phyloP scores from a whole-genome alignment of 2,888 invertebrate species.

The Tortricodes alternella region DNA sequence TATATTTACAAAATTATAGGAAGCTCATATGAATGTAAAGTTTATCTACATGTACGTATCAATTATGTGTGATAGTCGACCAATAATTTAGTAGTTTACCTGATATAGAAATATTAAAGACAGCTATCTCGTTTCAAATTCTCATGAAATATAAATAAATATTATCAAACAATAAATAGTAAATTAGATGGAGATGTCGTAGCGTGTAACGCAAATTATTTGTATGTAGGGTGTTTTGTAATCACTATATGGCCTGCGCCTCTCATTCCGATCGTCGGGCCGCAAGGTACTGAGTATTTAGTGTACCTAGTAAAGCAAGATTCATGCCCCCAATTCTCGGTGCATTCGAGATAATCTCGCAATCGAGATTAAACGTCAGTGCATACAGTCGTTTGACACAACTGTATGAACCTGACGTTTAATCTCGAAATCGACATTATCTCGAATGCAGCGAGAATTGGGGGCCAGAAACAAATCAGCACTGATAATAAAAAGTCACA shows the following conservation, averaged over 20 bases:
- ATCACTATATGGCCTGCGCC: neutral
- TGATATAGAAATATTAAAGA: conserved; percentile 38
- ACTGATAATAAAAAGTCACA: no score
- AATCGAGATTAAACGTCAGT: no score
- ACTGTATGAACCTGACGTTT: no score
- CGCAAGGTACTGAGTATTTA: neutral
- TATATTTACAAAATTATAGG: neutral
- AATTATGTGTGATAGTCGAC: conserved; percentile 76
- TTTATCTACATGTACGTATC: conserved; percentile 56
- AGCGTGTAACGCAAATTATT: conserved; percentile 24
- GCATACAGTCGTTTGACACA: no score
- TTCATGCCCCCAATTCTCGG: no score
- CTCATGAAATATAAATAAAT: conserved; percentile 1
- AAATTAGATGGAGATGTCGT: conserved; percentile 11
- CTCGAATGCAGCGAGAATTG: no score
- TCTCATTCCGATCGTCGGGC: neutral
- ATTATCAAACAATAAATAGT: neutral
- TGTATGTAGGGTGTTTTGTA: conserved; percentile 18
- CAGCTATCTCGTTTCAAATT: neutral
- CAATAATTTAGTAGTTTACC: conserved; percentile 60
- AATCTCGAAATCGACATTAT: no score
- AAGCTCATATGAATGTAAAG: neutral
- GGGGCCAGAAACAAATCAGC: no score
- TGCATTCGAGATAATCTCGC: no score
- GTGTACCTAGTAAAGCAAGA: no score